Evolutionary conservation across 1,140 invertebrate species (phyloP).

Genomic region (Oryctes rhinoceros): DNA sequence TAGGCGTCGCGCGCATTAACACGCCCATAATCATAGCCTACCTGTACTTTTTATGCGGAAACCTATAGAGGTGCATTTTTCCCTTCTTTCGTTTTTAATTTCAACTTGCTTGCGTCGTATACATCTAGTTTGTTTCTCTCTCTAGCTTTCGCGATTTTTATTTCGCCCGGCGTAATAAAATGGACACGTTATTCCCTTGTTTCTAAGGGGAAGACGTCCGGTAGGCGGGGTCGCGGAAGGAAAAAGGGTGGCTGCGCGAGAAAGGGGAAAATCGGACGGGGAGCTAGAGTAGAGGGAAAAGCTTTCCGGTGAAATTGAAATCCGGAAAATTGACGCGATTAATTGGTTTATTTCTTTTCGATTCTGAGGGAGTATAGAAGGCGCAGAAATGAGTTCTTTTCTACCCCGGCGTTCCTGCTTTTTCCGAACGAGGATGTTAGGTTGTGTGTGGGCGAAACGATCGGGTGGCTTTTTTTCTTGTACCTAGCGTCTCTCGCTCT

Average conservation of each 20-base stretch:
- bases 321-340: constrained; percentile 33
- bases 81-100: constrained; percentile 16
- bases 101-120: background rate
- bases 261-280: background rate
- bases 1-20: constrained; percentile 4
- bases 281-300: background rate
- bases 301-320: constrained; percentile 33
- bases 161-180: constrained; percentile 22
- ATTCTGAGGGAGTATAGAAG: background rate
- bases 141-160: constrained; percentile 18
- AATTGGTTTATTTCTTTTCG: constrained; percentile 30
- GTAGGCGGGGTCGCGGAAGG: background rate
- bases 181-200: constrained; percentile 28
- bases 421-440: background rate
- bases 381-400: constrained; percentile 17
- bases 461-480: background rate
- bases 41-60: constrained; percentile 36
- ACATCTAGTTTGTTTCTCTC: background rate
- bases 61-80: background rate
- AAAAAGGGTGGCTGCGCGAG: background rate
- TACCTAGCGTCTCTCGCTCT: background rate
- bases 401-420: background rate
- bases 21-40: constrained; percentile 40
- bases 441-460: background rate
- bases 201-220: background rate